Percentiles rank a stretch among this genome's conserved stretches.
Conservation (phyloP, 2,797 vertebrate species). For the Brachymystax lenok region DNA sequence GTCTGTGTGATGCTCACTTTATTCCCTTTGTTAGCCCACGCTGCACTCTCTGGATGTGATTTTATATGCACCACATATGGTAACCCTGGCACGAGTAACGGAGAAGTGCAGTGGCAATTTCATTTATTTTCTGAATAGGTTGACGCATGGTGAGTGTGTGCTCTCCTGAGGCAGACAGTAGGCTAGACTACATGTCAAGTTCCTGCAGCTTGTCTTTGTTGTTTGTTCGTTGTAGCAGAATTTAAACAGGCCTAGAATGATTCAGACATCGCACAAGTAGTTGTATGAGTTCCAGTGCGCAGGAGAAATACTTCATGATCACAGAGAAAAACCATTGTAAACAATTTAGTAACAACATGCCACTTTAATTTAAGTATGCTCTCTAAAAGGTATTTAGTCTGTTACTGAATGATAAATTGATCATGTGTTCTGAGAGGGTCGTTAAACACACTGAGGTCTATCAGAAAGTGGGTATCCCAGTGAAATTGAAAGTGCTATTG, state of each 20-base stretch:
- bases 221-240: not conserved
- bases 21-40: constrained; percentile 63
- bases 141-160: constrained; percentile 15
- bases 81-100: constrained; percentile 29
- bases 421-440: constrained; percentile 14
- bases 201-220: constrained; percentile 1
- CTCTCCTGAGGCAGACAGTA: constrained; percentile 3
- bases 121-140: constrained; percentile 33
- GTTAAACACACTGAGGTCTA: constrained; percentile 45
- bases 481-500: no score
- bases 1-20: constrained; percentile 36
- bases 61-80: constrained; percentile 58
- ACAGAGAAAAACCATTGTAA: not conserved
- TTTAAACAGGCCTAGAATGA: not conserved
- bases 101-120: constrained; percentile 13
- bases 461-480: no score
- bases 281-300: not conserved
- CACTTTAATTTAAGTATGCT: not conserved
- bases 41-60: constrained; percentile 56
- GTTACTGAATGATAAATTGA: not conserved
- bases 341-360: not conserved
- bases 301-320: not conserved
- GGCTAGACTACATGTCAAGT: constrained; percentile 10
- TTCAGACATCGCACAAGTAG: not conserved
- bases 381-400: not conserved